Conservation (phyloP, 2,888 invertebrate species). For the Norana najaformis region DNA sequence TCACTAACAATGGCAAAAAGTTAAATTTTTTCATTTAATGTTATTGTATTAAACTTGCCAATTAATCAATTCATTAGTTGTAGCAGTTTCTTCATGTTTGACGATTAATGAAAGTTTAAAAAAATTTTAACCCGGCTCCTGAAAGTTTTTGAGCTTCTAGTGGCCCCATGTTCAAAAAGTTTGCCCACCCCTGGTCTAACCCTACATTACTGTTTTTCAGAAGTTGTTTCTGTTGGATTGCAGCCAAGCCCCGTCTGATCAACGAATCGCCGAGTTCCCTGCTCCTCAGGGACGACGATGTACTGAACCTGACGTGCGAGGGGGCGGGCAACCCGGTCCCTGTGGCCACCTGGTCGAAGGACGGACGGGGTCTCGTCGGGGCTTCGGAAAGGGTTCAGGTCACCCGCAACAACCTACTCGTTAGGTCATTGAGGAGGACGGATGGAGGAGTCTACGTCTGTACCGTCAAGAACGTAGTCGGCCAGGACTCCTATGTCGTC, state of each 20-base stretch:
- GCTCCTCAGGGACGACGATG: constrained; percentile 8
- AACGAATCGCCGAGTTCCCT: background rate
- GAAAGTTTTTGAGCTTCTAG: too few relatives aligned
- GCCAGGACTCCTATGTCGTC: background rate
- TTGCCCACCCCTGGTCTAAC: too few relatives aligned
- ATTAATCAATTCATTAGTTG: too few relatives aligned
- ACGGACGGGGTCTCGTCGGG: constrained; percentile 18
- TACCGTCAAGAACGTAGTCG: constrained; percentile 8
- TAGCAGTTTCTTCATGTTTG: too few relatives aligned
- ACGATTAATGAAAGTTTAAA: too few relatives aligned
- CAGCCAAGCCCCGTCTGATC: background rate
- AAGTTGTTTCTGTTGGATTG: background rate
- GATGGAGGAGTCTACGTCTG: constrained; percentile 27
- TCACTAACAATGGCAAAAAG: too few relatives aligned
- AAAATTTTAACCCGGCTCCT: too few relatives aligned
- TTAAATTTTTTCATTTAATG: too few relatives aligned
- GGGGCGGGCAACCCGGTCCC: constrained; percentile 30
- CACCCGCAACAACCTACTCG: background rate
- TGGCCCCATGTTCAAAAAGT: too few relatives aligned
- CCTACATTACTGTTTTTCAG: background rate
- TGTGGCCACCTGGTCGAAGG: constrained; percentile 25
- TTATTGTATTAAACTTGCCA: too few relatives aligned
- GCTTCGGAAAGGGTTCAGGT: background rate
- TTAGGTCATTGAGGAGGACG: background rate
- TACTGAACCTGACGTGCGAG: constrained; percentile 27